Evolutionary conservation across 1,140 invertebrate genomes (phyloP), one percentile per base, ranked within the genome.

Genomic region (Dinothrombium tinctorium): DNA sequence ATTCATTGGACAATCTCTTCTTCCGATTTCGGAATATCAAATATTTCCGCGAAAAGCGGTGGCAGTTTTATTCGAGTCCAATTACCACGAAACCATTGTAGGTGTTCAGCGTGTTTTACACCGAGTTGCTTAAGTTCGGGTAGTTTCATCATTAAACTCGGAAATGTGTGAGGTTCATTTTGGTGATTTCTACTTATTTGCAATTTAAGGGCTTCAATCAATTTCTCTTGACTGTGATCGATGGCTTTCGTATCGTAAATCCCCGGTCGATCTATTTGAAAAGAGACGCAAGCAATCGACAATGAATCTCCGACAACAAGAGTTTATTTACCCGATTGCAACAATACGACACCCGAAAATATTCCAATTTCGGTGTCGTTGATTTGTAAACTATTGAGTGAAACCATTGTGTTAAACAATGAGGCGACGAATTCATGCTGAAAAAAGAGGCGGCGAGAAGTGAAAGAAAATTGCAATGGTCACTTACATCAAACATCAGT

Each of bases 31-130:
- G 84, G 83, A 64, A 95, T 90, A 68, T 95, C 87, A 59, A 90
- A 94, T 51, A 92, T 90, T 62, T 95, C 87, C 20, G 86, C 81
- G 58, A 89, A 94, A 26, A 95, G 69, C 2, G 84, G 82, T 24
- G 86, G 86, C 37, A 57, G 49, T 44, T 72, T 68, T 25, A 89
- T 65, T 50, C 74, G 73, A 41, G 68, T 68, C 83, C 83, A 90
- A 59, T 87, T 76, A 43, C 69, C 61, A 45, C 83, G 69, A 57
- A 83, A 87, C 82, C 84, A 94, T 51, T 79, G 71, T 46, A 94
- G 65, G 48, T 86, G 74, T 50, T 76, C 72, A 45, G 72, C 68
- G 59, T 92, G 84, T 49, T 76, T 74, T 14, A 66, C 66, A 1
- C 84, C 81, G n/a, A 94, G 65, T 23, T 70, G 68, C 33, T 75